These are phyloP conservation scores for Bombus turneri DNA, from an alignment of 1,140 invertebrate genomes.

Conservation along the genomic window DNA sequence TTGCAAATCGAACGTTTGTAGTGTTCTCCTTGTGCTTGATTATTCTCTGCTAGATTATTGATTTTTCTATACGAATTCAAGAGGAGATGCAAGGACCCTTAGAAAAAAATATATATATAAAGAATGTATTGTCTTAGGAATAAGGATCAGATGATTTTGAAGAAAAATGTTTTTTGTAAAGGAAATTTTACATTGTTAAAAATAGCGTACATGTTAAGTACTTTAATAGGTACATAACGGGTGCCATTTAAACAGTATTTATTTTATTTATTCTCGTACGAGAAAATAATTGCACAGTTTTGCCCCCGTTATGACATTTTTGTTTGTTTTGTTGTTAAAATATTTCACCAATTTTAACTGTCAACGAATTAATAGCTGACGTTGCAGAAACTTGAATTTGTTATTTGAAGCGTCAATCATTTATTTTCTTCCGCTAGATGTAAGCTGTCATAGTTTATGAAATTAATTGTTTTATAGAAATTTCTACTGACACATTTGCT, in stretches of 20 bases:
- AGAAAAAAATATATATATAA: neutral
- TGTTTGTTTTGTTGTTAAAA: neutral
- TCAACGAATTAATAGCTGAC: conserved; percentile 16
- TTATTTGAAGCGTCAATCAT: conserved; percentile 10
- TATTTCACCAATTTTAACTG: conserved; percentile 16
- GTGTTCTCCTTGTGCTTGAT: neutral
- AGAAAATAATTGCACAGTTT: neutral
- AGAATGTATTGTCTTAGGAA: neutral
- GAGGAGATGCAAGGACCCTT: too few relatives aligned
- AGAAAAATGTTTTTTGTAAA: neutral
- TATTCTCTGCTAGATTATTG: neutral
- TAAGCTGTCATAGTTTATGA: neutral
- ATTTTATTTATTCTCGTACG: neutral
- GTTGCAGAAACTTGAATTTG: conserved; percentile 7
- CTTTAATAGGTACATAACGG: neutral
- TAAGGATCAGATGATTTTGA: neutral
- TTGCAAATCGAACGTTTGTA: too few relatives aligned
- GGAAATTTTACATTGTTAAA: neutral
- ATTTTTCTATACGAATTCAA: neutral
- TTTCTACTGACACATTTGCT: neutral
- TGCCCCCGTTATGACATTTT: neutral
- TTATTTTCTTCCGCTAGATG: neutral
- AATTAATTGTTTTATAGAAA: neutral
- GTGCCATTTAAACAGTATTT: neutral
- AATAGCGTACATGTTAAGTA: neutral